Evolutionary conservation across 2,113 vertebrate genomes (phyloP), one percentile per base, ranked within the genome.

Genomic region (Phylloscopus whistleri): DNA sequence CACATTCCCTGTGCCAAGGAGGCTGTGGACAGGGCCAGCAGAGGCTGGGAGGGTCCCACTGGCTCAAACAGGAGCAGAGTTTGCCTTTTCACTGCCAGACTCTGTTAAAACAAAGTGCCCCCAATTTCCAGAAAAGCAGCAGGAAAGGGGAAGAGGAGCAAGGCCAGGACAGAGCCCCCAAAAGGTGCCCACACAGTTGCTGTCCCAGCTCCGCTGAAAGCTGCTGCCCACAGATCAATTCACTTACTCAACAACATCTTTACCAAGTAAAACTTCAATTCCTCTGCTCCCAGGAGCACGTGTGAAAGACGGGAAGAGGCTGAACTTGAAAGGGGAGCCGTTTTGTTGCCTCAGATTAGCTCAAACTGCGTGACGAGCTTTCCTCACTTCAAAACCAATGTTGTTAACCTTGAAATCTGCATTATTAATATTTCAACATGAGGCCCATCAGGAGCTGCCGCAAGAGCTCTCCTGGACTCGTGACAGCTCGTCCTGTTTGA

Each of bases 401-500:
- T 80, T 95, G 93, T 89, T 89, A 96, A 96, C 84, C 94, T 94
- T 92, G 86, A 93, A 93, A 88, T 94, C 87, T 58, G 35, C 80
- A 96, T 95, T 94, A 96, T 96, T 97, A 94, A 89, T 97, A 91
- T 95, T 96, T 94, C 92, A 96, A 91, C 87, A 28, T 60, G 35
- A 76, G 84, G 77, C 91, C 95, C 86, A 80, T 55, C 73, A 85
- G 90, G 73, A 83, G 43, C 91, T 89, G 89, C 74, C 0, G 2
- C 81, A 91, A 94, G 87, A 95, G 70, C 84, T 95, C 93, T 94
- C 89, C 83, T 92, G 91, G 95, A 95, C 96, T 67, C 10, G 6
- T 69, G 81, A 96, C 94, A 97, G 92, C 96, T 97, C 70, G 22
- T 97, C 94, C 83, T 73, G 64, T 96, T 97, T 97, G 97, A 97